These are phyloP conservation scores for Nyctibius bracteatus DNA, from an alignment of 2,113 vertebrate genomes.

Conservation along the genomic window DNA sequence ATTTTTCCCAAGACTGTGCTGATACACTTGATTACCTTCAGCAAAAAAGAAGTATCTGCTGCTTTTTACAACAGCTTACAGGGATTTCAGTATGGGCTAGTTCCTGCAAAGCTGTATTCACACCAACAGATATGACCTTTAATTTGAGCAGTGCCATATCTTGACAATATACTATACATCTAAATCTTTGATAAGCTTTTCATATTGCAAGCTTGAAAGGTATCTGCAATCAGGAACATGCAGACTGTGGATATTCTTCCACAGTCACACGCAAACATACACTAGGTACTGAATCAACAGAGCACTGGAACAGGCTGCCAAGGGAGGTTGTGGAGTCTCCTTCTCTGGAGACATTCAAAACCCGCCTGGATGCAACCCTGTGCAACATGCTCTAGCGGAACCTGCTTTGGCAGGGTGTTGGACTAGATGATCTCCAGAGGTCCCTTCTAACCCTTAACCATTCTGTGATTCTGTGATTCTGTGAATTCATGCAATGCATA, in stretches of 20 bases:
- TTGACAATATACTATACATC: background rate
- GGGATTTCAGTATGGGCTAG: background rate
- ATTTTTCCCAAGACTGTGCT: slow-evolving; percentile 13
- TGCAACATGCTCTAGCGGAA: too few relatives aligned
- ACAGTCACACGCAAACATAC: background rate
- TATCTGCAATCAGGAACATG: background rate
- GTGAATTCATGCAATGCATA: background rate
- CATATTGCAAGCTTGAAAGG: background rate
- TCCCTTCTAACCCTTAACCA: too few relatives aligned
- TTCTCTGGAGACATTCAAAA: too few relatives aligned
- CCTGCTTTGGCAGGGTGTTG: too few relatives aligned
- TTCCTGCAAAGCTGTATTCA: background rate
- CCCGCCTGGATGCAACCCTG: too few relatives aligned
- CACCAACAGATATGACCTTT: background rate
- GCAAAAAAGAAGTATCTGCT: background rate
- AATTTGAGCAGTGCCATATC: background rate
- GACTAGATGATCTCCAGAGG: too few relatives aligned
- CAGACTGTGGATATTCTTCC: background rate
- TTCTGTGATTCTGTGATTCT: too few relatives aligned
- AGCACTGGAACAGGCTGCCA: too few relatives aligned
- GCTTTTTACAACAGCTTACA: background rate
- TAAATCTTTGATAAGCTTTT: background rate
- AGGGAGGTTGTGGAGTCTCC: too few relatives aligned
- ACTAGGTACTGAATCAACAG: background rate
- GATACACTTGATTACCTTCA: background rate